These are phyloP conservation scores for Triplophysa tibetana DNA, from an alignment of 2,113 vertebrate species.

Conservation along the genomic window DNA sequence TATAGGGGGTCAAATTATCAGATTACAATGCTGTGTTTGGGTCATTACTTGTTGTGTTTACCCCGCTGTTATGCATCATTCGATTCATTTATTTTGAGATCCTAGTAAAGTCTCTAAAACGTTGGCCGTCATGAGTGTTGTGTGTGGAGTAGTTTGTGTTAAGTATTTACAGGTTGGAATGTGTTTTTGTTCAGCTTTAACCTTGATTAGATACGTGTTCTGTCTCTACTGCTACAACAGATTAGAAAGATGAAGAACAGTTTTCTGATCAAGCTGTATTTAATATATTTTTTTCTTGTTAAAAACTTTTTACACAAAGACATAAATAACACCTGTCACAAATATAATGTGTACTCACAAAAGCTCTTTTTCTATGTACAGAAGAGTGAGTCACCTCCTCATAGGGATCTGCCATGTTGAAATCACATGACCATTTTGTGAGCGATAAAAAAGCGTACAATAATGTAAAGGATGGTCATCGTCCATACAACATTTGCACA, in stretches of 20 bases:
- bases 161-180: not conserved
- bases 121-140: not conserved
- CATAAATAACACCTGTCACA: not conserved
- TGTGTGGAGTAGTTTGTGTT: not conserved
- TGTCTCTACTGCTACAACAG: slow-evolving; percentile 15
- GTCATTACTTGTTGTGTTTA: slow-evolving; percentile 13
- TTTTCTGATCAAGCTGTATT: not conserved
- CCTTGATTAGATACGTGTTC: slow-evolving; percentile 41
- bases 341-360: not conserved
- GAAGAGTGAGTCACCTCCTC: not conserved
- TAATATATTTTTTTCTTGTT: not conserved
- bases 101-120: not conserved
- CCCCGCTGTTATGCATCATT: not conserved
- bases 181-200: slow-evolving; percentile 38
- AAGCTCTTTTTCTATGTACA: not conserved
- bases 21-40: slow-evolving; percentile 14
- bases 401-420: not conserved
- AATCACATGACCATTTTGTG: not conserved
- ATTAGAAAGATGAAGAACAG: slow-evolving; percentile 16
- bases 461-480: too few relatives aligned
- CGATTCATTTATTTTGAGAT: not conserved
- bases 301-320: not conserved
- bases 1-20: not conserved
- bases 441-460: not conserved
- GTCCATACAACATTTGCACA: too few relatives aligned